Percentiles rank a stretch among this genome's conserved stretches.
Conservation (phyloP, 1,140 invertebrate genomes). For the Manduca sexta region DNA sequence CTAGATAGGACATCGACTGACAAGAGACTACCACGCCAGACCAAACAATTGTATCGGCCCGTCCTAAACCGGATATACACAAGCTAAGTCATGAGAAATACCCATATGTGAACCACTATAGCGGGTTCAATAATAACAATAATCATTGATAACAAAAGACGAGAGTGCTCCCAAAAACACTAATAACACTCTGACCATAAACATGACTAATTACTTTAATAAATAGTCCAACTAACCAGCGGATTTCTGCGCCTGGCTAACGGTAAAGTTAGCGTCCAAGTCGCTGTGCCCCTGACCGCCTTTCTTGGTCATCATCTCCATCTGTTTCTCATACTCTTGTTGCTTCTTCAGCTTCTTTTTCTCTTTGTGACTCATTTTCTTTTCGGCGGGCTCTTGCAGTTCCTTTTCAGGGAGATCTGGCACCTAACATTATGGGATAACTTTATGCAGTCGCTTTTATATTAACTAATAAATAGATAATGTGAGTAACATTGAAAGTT, state of each 20-base stretch:
- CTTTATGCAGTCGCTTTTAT: conserved; percentile 1
- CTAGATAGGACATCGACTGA: no score
- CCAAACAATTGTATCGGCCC: no score
- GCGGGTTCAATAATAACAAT: neutral
- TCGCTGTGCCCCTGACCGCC: conserved; percentile 91
- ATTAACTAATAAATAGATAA: conserved; percentile 2
- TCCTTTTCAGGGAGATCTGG: conserved; percentile 26
- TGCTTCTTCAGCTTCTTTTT: conserved; percentile 96
- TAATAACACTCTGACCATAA: no score
- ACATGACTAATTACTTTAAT: neutral
- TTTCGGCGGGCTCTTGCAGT: conserved; percentile 56
- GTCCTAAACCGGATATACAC: neutral
- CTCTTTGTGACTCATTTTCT: conserved; percentile 94
- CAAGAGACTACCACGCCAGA: no score
- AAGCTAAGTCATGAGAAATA: neutral
- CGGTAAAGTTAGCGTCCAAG: conserved; percentile 94
- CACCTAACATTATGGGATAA: conserved; percentile 10
- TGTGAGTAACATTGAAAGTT: no score
- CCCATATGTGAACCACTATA: no score
- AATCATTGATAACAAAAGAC: neutral
- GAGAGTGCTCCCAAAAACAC: no score
- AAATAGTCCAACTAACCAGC: conserved; percentile 63
- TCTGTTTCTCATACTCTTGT: conserved; percentile 92
- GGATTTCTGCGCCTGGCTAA: conserved; percentile 94
- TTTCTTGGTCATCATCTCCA: conserved; percentile 91